Evolutionary conservation across 2,797 vertebrate genomes (phyloP).

Genomic region (Sebastiscus albofasciatus): DNA sequence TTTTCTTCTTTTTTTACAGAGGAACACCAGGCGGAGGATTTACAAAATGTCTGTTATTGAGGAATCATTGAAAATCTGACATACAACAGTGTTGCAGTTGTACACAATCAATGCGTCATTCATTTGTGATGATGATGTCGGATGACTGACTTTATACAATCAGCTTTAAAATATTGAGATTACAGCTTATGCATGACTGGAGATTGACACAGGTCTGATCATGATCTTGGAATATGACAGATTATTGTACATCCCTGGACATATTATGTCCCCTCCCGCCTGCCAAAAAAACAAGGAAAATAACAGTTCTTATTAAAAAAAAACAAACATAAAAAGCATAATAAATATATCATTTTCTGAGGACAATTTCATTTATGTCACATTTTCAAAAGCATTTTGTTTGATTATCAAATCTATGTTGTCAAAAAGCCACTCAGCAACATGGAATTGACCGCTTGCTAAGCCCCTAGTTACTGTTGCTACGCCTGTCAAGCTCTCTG

Average conservation of each 20-base stretch:
- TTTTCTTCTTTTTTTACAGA: conserved; percentile 19
- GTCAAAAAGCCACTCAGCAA: conserved; percentile 32
- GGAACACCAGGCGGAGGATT: conserved; percentile 29
- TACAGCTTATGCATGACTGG: conserved; percentile 19
- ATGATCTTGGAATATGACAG: conserved; percentile 23
- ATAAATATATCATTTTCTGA: conserved; percentile 28
- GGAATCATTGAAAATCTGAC: conserved; percentile 17
- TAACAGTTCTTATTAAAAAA: conserved; percentile 8
- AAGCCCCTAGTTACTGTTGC: neutral
- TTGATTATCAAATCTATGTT: conserved; percentile 50
- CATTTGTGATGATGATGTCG: conserved; percentile 6
- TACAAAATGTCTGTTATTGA: conserved; percentile 41
- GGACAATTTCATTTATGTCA: conserved; percentile 18
- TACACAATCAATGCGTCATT: conserved; percentile 27
- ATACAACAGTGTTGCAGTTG: conserved; percentile 7
- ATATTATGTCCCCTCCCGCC: neutral
- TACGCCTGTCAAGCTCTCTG: neutral
- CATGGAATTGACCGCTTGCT: conserved; percentile 15
- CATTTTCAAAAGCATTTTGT: conserved; percentile 31
- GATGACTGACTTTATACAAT: conserved; percentile 24
- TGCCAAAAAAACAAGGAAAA: neutral
- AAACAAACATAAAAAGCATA: conserved; percentile 21
- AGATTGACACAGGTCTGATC: conserved; percentile 12
- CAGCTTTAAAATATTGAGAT: conserved; percentile 18
- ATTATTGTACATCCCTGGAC: conserved; percentile 29